phyloP scores from a whole-genome alignment of 2,113 vertebrate genomes.

The Ornithorhynchus anatinus region DNA sequence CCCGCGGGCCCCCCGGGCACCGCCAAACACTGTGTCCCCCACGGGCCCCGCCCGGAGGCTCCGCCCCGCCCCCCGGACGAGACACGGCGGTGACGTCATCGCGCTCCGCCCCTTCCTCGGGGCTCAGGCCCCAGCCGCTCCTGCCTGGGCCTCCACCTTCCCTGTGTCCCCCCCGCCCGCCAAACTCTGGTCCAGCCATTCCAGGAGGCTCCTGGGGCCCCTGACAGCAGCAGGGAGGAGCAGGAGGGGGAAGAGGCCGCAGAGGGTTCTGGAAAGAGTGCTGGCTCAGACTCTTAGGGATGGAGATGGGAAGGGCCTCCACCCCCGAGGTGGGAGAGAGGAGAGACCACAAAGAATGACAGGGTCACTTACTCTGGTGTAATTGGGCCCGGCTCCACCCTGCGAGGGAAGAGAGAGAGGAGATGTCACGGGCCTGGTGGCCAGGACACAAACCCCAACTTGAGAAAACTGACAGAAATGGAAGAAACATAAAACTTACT shows the following conservation, averaged over 20 bases:
- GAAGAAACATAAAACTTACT: constrained; percentile 38
- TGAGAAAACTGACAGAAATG: not conserved
- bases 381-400: constrained; percentile 34
- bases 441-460: not conserved
- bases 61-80: too few species aligned
- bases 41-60: not conserved
- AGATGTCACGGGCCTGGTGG: not conserved
- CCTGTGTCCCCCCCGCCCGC: too few species aligned
- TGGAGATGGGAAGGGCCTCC: not conserved
- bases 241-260: not conserved
- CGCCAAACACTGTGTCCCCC: too few species aligned
- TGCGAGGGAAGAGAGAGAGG: constrained; percentile 1
- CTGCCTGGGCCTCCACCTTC: too few species aligned
- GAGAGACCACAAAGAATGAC: not conserved
- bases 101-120: too few species aligned
- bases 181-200: not conserved
- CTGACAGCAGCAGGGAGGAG: not conserved
- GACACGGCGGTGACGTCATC: too few species aligned
- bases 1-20: too few species aligned
- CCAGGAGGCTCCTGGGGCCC: not conserved
- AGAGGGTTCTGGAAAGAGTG: not conserved
- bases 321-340: not conserved
- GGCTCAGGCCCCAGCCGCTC: too few species aligned
- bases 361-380: constrained; percentile 43
- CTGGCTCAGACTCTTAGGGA: not conserved